These are phyloP conservation scores for Drosophila rhopaloa DNA, from an alignment of 1,140 invertebrate species.

Conservation along the genomic window DNA sequence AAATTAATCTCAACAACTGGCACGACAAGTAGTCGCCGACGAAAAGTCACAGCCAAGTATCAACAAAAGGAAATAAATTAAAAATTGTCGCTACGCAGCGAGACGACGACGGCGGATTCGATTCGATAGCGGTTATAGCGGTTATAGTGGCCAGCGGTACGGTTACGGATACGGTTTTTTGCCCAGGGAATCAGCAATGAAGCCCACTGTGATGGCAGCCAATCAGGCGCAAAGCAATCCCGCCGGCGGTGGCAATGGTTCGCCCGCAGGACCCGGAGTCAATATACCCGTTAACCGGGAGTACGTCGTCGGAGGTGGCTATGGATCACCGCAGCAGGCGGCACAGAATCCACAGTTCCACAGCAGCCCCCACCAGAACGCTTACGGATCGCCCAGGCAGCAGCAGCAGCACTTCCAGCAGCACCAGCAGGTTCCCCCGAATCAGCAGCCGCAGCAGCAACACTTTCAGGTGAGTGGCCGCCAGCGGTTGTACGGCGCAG, in stretches of 20 bases:
- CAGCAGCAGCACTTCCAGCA: slow-evolving; percentile 43
- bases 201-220: slow-evolving; percentile 80
- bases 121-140: slow-evolving; percentile 18
- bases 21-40: slow-evolving; percentile 34
- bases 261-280: slow-evolving; percentile 41
- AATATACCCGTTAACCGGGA: slow-evolving; percentile 78
- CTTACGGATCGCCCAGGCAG: slow-evolving; percentile 66
- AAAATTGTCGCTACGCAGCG: slow-evolving; percentile 58
- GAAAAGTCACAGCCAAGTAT: slow-evolving; percentile 33
- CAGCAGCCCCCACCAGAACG: slow-evolving; percentile 25
- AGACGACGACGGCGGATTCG: slow-evolving; percentile 35
- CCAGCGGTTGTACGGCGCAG: background rate
- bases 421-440: slow-evolving; percentile 60
- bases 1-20: slow-evolving; percentile 44
- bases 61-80: slow-evolving; percentile 47
- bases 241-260: slow-evolving; percentile 25
- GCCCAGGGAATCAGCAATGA: slow-evolving; percentile 42
- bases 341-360: slow-evolving; percentile 54
- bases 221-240: slow-evolving; percentile 46
- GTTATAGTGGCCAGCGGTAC: slow-evolving; percentile 6
- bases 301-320: slow-evolving; percentile 45
- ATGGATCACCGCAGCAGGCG: slow-evolving; percentile 46
- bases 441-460: slow-evolving; percentile 70
- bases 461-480: slow-evolving; percentile 78
- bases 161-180: background rate